Conservation (phyloP, 2,888 invertebrate species). For the Hypena proboscidalis region DNA sequence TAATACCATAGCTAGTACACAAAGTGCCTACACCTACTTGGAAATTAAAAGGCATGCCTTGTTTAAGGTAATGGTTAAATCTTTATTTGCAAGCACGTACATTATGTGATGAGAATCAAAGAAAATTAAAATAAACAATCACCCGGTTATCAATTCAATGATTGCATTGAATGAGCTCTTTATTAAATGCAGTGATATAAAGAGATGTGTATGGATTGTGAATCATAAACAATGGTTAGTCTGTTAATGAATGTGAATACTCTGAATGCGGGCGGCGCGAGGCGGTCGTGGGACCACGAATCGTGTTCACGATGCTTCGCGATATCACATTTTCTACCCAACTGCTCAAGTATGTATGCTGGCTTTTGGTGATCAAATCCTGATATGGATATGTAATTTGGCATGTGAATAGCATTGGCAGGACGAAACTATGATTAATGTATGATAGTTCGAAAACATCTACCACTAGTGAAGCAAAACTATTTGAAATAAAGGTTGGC, state of each 20-base stretch:
- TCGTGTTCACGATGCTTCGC: slow-evolving; percentile 44
- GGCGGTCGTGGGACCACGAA: slow-evolving; percentile 61
- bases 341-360: slow-evolving; percentile 16
- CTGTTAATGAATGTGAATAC: slow-evolving; percentile 75
- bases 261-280: slow-evolving; percentile 48
- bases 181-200: slow-evolving; percentile 37
- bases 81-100: too few species aligned
- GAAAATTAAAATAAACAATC: slow-evolving; percentile 12
- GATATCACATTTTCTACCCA: slow-evolving; percentile 44
- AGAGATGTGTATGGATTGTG: slow-evolving; percentile 53
- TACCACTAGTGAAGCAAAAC: too few species aligned
- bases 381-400: too few species aligned
- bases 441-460: too few species aligned
- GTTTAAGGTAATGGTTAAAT: too few species aligned
- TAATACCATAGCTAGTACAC: too few species aligned
- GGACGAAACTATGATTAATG: too few species aligned
- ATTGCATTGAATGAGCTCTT: slow-evolving; percentile 27
- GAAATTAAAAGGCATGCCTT: too few species aligned
- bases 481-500: too few species aligned
- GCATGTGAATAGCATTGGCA: background rate
- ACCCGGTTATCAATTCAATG: slow-evolving; percentile 6
- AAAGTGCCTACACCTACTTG: too few species aligned
- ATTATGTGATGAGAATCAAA: slow-evolving; percentile 7
- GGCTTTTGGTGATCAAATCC: background rate
- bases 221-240: slow-evolving; percentile 69